Percentiles rank a stretch among this genome's conserved stretches.
Evolutionary conservation across 2,113 vertebrate species (phyloP).

Genomic region (Hipposideros armiger): DNA sequence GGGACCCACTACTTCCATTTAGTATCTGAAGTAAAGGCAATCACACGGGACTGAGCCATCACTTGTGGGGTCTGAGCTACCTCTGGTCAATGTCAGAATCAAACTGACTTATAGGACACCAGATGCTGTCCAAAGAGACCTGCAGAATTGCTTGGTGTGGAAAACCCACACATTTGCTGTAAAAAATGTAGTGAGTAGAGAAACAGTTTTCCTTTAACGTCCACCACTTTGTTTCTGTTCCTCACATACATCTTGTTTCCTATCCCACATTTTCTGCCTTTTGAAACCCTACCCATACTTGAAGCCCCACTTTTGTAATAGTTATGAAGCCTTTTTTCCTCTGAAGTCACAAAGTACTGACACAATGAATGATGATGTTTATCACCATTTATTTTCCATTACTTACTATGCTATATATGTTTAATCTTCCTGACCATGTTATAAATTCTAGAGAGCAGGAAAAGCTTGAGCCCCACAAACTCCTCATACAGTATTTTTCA

Average conservation of each 20-base stretch:
- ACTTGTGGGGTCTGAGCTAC: not conserved
- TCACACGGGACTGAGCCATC: not conserved
- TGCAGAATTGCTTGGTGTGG: not conserved
- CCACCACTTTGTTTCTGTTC: not conserved
- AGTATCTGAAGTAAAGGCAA: not conserved
- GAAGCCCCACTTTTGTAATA: not conserved
- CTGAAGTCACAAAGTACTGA: not conserved
- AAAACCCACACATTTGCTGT: not conserved
- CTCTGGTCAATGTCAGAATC: not conserved
- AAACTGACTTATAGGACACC: not conserved
- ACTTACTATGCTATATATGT: not conserved
- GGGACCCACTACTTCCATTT: not conserved
- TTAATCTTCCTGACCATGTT: not conserved
- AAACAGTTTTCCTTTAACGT: not conserved
- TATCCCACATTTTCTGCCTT: not conserved
- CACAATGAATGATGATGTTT: not conserved
- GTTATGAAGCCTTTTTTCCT: not conserved
- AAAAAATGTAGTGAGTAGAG: not conserved
- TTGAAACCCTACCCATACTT: not conserved
- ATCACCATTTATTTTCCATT: not conserved
- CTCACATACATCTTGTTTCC: not conserved
- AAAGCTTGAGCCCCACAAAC: not conserved
- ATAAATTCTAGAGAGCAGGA: not conserved
- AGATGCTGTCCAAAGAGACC: not conserved
- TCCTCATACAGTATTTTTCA: not conserved